Percentiles rank a stretch among this genome's conserved stretches.
phyloP scores from a whole-genome alignment of 35 echinoderm and acorn worm genomes.

The Nesometra sesokonis region DNA sequence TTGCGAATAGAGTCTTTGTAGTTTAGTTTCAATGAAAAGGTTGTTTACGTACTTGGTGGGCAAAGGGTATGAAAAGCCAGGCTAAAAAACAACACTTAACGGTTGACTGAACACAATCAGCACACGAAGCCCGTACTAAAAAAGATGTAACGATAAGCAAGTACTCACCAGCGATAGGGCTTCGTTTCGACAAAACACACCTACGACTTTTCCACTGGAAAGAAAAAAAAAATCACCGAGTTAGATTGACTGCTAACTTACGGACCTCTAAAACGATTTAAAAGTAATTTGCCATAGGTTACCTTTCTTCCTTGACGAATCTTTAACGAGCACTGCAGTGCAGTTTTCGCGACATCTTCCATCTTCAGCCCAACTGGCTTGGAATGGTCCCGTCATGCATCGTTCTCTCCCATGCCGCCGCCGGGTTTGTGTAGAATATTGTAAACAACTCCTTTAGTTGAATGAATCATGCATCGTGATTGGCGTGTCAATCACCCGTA shows the following conservation, averaged over 20 bases:
- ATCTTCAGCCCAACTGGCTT: neutral
- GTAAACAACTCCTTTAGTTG: neutral
- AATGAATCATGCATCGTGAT: neutral
- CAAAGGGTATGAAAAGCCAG: neutral
- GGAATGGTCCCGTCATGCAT: neutral
- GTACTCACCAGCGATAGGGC: neutral
- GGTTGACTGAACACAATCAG: neutral
- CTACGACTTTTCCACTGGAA: neutral
- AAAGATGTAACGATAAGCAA: neutral
- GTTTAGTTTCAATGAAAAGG: neutral
- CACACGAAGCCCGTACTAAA: neutral
- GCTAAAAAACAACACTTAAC: neutral
- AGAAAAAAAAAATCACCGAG: neutral
- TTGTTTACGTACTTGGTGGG: neutral
- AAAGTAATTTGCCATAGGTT: neutral
- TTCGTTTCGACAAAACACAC: neutral
- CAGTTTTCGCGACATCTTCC: neutral
- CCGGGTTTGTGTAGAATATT: neutral
- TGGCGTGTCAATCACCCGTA: neutral
- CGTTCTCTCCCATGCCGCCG: neutral
- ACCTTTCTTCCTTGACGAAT: neutral
- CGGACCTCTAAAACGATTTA: neutral
- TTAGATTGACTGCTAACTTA: neutral
- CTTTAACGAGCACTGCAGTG: neutral
- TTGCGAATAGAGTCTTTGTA: neutral